A percentile compares a stretch with the other conserved stretches of the same genome.
Conservation (phyloP, 2,797 vertebrate species). For the Hippopotamyrus pictus region DNA sequence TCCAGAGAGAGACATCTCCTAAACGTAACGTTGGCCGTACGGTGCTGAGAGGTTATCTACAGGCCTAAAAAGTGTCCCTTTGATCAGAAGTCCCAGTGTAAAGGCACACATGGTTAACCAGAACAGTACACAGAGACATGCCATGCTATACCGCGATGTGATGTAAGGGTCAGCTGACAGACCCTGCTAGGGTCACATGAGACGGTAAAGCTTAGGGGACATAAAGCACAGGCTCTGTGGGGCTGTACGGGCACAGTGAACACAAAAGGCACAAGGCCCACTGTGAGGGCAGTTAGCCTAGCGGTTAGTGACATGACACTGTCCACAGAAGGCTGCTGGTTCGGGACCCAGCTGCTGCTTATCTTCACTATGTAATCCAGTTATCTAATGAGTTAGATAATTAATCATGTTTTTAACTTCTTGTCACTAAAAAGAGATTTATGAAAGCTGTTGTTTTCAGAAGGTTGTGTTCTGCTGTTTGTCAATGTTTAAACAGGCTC, state of each 20-base stretch:
- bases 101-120: not conserved
- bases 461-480: not conserved
- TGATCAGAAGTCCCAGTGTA: not conserved
- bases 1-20: not conserved
- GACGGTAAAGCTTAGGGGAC: not conserved
- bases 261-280: not conserved
- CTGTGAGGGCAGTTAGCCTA: not conserved
- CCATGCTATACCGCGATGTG: not conserved
- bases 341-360: not conserved
- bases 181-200: not conserved
- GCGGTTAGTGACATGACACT: not conserved
- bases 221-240: not conserved
- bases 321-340: not conserved
- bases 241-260: not conserved
- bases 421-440: not conserved
- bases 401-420: not conserved
- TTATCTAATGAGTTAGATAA: not conserved
- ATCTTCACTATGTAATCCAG: not conserved
- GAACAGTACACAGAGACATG: not conserved
- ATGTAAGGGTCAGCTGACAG: not conserved
- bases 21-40: not conserved
- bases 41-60: not conserved
- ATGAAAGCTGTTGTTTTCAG: not conserved
- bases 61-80: not conserved
- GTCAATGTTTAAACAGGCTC: not conserved